Percentiles rank a stretch among this genome's conserved stretches.
These are phyloP conservation scores for Decapterus maruadsi DNA, from an alignment of 2,797 vertebrate species.

Conservation along the genomic window DNA sequence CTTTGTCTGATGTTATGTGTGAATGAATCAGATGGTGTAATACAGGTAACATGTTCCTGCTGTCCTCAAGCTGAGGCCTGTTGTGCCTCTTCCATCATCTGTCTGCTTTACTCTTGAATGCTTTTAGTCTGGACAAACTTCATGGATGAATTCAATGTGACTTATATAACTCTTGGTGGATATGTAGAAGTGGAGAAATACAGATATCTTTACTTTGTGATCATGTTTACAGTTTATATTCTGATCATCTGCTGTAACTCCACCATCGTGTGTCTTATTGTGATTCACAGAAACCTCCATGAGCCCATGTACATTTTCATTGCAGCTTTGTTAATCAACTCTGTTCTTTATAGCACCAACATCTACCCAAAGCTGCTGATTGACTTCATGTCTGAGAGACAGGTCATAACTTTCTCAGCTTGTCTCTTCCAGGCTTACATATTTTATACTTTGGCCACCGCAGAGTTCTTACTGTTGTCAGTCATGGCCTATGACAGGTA, in stretches of 20 bases:
- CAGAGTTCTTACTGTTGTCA: too few species aligned
- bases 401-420: background rate
- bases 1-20: too few species aligned
- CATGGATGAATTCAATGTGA: background rate
- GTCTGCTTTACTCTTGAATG: too few species aligned
- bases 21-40: too few species aligned
- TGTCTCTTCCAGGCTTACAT: background rate
- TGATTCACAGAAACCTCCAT: background rate
- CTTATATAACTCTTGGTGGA: background rate
- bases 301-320: constrained; percentile 12
- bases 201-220: background rate
- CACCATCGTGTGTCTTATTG: background rate
- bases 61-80: too few species aligned
- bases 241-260: background rate
- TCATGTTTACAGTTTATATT: constrained; percentile 1
- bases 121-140: background rate
- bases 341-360: background rate
- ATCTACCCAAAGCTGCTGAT: constrained; percentile 28
- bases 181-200: background rate
- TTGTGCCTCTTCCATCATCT: too few species aligned
- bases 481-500: too few species aligned
- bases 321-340: background rate
- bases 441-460: constrained; percentile 2
- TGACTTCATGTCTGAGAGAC: constrained; percentile 23
- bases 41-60: too few species aligned